Conservation (phyloP, 2,888 invertebrate genomes). For the Zygaena filipendulae region DNA sequence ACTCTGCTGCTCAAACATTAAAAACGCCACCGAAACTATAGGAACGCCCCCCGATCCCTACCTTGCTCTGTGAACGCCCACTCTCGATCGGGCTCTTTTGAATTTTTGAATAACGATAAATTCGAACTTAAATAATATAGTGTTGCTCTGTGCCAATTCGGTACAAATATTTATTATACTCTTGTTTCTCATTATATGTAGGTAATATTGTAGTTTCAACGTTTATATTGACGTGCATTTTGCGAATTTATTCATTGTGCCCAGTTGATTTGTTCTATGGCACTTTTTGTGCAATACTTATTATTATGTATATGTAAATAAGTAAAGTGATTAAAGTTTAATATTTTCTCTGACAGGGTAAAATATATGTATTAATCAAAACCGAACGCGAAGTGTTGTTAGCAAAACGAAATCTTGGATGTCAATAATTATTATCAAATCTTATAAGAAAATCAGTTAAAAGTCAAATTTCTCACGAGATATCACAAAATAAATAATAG, state of each 20-base stretch:
- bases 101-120: conserved; percentile 14
- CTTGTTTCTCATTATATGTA: conserved; percentile 17
- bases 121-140: not conserved
- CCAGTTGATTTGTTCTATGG: conserved; percentile 27
- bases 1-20: conserved; percentile 58
- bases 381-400: no score
- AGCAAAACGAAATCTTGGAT: no score
- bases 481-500: no score
- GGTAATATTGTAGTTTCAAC: conserved; percentile 28
- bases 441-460: no score
- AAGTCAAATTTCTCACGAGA: no score
- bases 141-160: not conserved
- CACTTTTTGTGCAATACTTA: conserved; percentile 51
- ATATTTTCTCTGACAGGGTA: conserved; percentile 60
- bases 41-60: conserved; percentile 19
- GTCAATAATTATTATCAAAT: no score
- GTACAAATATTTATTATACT: no score
- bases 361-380: no score
- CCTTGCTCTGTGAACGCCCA: conserved; percentile 18
- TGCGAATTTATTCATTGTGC: conserved; percentile 30
- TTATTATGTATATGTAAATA: conserved; percentile 39
- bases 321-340: conserved; percentile 37
- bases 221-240: conserved; percentile 30
- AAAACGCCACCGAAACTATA: no score
- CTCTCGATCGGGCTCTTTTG: conserved; percentile 23